Base-by-base conservation (phyloP, 2,797 vertebrate species). In the Myotis myotis region DNA sequence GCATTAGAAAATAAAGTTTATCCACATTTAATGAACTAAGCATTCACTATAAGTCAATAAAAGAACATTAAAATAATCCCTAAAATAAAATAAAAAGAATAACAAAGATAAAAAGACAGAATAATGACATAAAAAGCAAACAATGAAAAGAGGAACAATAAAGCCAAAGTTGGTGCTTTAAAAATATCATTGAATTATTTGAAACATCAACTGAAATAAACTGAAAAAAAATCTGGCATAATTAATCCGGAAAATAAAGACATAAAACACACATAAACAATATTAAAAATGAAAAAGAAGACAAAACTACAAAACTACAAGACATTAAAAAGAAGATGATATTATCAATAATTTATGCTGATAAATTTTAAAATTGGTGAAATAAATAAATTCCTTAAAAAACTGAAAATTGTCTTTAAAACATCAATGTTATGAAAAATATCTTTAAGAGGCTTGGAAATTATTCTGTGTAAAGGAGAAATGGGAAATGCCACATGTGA, bases 331-430 rank as follows among this genome's bases (percentile, higher is more conserved):
- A n/a, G 36, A 80, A 91, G 44, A 74, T 19, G 25, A 55, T 75
- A 80, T 92, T 78, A 71, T 87, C 36, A 80, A 82, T 82, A 70
- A 96, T 90, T 53, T 30, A 92, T 57, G 25, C 47, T 92, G 60
- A 84, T 75, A 72, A 92, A 66, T 81, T 91, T 90, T 85, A 57
- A 90, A 96, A 80, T 41, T 70, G 57, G 47, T 90, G 49, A 90
- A 90, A 90, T 79, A 90, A 90, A 90, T 79, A 82, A 22, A 91
- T 64, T 80, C 25, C 51, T 76, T 84, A 90, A 82, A 85, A 85
- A 51, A 47, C 38, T 89, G 8, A 87, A 74, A 91, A 44, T 91
- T 70, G 11, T 76, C 62, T 76, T 94, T 15, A 91, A 93, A 92
- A 68, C 81, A 75, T 88, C 60, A 72, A 7, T 74, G 82, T 76